Evolutionary conservation across 30 jellyfish, hydroid and myxozoan genomes (phyloP).

Genomic region (Hydra vulgaris): DNA sequence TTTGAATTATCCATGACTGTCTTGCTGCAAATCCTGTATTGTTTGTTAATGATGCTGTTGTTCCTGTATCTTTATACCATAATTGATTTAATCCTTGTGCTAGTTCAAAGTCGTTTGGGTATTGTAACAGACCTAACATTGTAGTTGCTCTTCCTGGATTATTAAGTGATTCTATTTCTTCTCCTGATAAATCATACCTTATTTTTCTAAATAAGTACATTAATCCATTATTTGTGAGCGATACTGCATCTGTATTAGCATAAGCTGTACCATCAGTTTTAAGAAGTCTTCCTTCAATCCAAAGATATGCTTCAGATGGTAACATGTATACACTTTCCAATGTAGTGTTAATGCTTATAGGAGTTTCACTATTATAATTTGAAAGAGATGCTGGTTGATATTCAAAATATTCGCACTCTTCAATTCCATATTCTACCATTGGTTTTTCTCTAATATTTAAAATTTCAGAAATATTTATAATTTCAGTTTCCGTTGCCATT

Average conservation of each 20-base stretch:
- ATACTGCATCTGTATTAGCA: background rate
- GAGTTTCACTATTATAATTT: background rate
- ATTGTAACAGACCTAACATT: background rate
- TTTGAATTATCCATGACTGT: background rate
- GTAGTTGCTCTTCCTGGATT: background rate
- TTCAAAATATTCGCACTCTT: background rate
- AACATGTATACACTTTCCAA: background rate
- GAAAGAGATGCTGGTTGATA: background rate
- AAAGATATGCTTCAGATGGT: background rate
- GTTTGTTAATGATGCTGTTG: background rate
- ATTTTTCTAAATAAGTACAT: background rate
- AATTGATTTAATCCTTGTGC: background rate
- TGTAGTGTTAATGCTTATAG: too few relatives aligned
- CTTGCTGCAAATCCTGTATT: constrained; percentile 1
- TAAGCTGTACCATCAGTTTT: background rate
- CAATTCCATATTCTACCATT: background rate
- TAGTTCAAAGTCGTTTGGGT: background rate
- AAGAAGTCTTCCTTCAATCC: background rate
- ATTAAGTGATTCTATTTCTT: background rate
- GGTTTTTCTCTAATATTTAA: background rate
- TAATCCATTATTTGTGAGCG: background rate
- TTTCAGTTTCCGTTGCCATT: too few relatives aligned
- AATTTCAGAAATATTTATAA: background rate
- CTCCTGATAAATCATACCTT: background rate
- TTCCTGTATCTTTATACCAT: background rate